Conservation (phyloP, 2,888 invertebrate genomes). For the Sepioteuthis lessoniana region DNA sequence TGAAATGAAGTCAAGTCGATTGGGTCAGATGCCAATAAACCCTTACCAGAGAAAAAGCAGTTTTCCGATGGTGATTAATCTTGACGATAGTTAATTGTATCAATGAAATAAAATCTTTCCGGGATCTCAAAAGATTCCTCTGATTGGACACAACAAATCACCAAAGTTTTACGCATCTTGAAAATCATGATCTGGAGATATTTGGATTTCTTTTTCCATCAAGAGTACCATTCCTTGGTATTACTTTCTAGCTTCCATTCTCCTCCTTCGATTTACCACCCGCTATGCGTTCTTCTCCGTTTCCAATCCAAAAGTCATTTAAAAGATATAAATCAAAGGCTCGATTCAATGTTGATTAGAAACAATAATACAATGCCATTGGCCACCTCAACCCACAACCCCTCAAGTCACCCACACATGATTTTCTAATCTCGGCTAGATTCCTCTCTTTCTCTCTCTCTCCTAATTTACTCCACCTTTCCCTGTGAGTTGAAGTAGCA, state of each 20-base stretch:
- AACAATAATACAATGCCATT: background rate
- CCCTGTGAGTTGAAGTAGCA: background rate
- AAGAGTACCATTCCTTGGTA: background rate
- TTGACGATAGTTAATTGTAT: background rate
- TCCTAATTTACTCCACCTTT: background rate
- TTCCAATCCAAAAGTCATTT: background rate
- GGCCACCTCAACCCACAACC: background rate
- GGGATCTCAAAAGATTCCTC: background rate
- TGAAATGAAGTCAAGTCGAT: background rate
- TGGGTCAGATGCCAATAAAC: background rate
- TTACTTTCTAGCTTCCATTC: background rate
- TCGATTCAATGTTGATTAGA: background rate
- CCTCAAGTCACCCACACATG: background rate
- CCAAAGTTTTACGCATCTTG: background rate
- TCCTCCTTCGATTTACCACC: background rate
- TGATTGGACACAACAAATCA: background rate
- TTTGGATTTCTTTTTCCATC: background rate
- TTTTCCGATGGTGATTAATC: background rate
- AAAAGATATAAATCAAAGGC: background rate
- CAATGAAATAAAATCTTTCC: background rate
- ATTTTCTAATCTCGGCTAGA: background rate
- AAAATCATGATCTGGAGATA: background rate
- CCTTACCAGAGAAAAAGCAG: background rate
- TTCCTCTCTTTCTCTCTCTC: background rate
- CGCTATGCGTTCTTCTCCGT: background rate